Conservation (phyloP, 2,888 invertebrate genomes). For the Pharmacophagus antenor region DNA sequence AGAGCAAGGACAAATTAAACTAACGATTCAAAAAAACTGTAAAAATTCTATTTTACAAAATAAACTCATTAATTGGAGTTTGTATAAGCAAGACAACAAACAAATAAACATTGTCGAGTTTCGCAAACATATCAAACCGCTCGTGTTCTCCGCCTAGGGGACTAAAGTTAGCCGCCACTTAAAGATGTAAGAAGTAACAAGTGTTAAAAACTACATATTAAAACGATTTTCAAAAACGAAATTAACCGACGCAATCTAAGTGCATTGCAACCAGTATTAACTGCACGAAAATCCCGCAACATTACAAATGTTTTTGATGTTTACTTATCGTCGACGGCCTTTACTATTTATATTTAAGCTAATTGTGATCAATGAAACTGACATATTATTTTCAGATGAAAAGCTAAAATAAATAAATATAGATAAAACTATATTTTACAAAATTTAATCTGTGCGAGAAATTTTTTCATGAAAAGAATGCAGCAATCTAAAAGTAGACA, state of each 20-base stretch:
- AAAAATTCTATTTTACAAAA: constrained; percentile 36
- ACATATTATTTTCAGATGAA: too few relatives aligned
- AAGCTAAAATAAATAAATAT: too few relatives aligned
- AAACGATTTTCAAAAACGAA: too few relatives aligned
- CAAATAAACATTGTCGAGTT: constrained; percentile 44
- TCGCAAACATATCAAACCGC: constrained; percentile 44
- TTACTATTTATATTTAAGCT: background rate
- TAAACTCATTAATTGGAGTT: constrained; percentile 48
- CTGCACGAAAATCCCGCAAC: too few relatives aligned
- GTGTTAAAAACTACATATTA: background rate
- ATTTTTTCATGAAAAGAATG: background rate
- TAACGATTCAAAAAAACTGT: background rate
- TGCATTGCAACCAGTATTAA: too few relatives aligned
- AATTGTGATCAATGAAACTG: too few relatives aligned
- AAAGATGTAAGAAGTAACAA: constrained; percentile 5
- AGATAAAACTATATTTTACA: too few relatives aligned
- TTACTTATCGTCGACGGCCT: too few relatives aligned
- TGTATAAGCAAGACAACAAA: constrained; percentile 39
- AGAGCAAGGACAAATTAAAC: too few relatives aligned
- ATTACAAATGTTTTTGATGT: too few relatives aligned
- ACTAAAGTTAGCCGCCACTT: constrained; percentile 7
- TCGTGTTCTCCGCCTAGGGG: constrained; percentile 19
- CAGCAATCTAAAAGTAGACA: background rate
- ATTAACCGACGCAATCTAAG: too few relatives aligned
- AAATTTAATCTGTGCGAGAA: background rate